Evolutionary conservation across 2,888 invertebrate species (phyloP), one percentile per base, ranked within the genome.

Genomic region (Orthosia incerta): DNA sequence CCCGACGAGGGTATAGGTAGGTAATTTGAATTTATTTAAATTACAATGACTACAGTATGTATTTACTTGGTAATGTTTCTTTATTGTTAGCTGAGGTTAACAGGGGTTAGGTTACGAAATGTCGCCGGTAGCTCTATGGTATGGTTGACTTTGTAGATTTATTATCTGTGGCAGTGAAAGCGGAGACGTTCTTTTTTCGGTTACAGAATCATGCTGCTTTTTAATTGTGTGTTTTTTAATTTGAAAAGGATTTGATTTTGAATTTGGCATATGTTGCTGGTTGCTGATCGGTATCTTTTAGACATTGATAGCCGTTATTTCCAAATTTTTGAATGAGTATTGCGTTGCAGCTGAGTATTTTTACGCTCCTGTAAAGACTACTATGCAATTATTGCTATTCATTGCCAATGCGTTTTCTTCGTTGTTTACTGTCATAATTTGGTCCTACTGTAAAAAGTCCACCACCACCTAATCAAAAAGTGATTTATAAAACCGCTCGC

Each of bases 21-120:
- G 83, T 89, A 90, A 94, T 95, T 95, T 95, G 92, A 95, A 95
- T 95, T 93, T 94, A 95, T 95, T 95, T 94, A 93, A 95, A 95
- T 95, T 89, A 95, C 95, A 95, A 95, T 93, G 92, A 89, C 89
- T 86, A 84, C 89, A 71, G 86, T 88, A 89, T 86, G 92, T 93
- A 93, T 95, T 94, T 94, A 94, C 93, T 94, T 93, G 94, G 93
- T 93, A 94, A 94, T 94, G 88, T 88, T 86, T 84, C 88, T 89
- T 91, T 92, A 92, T 93, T 93, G 91, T 92, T 89, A 82, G 83
- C 56, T 79, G 89, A 92, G 93, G 94, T 94, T 93, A 93, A 88
- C 88, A 74, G 88, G 92, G 94, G 94, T 94, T 93, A 93, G 87
- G 90, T 94, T 92, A 92, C 93, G 93, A 93, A 91, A 94, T 88